Percentiles rank a stretch among this genome's conserved stretches.
phyloP scores from a whole-genome alignment of 1,140 invertebrate genomes.

The Vanessa atalanta region DNA sequence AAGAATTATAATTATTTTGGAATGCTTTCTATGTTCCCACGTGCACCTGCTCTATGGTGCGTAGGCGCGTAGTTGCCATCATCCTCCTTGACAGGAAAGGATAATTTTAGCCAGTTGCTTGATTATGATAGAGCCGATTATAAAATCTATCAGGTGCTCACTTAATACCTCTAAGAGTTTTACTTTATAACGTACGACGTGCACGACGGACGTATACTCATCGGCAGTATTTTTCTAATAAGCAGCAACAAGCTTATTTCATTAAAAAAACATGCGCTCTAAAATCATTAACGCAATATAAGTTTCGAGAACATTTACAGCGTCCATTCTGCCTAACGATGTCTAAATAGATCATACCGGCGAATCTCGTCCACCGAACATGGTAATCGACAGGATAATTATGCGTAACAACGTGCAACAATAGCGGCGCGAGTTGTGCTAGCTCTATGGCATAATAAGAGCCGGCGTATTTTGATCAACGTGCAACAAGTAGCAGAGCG shows the following conservation, averaged over 20 bases:
- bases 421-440: constrained; percentile 73
- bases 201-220: neutral
- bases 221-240: neutral
- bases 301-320: constrained; percentile 59
- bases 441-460: constrained; percentile 77
- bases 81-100: constrained; percentile 41
- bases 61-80: constrained; percentile 43
- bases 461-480: constrained; percentile 78
- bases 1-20: neutral
- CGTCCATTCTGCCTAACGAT: constrained; percentile 68
- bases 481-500: constrained; percentile 67
- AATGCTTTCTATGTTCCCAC: constrained; percentile 24
- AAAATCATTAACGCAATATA: constrained; percentile 55
- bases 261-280: constrained; percentile 23
- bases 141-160: constrained; percentile 25
- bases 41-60: constrained; percentile 45
- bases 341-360: constrained; percentile 68
- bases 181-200: too few relatives aligned
- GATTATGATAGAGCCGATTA: constrained; percentile 29
- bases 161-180: constrained; percentile 1
- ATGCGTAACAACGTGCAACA: constrained; percentile 77
- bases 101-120: constrained; percentile 30
- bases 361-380: constrained; percentile 70
- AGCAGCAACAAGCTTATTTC: neutral
- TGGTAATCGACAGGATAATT: constrained; percentile 79